phyloP scores from a whole-genome alignment of 2,797 vertebrate species.

The Sciaenops ocellatus region DNA sequence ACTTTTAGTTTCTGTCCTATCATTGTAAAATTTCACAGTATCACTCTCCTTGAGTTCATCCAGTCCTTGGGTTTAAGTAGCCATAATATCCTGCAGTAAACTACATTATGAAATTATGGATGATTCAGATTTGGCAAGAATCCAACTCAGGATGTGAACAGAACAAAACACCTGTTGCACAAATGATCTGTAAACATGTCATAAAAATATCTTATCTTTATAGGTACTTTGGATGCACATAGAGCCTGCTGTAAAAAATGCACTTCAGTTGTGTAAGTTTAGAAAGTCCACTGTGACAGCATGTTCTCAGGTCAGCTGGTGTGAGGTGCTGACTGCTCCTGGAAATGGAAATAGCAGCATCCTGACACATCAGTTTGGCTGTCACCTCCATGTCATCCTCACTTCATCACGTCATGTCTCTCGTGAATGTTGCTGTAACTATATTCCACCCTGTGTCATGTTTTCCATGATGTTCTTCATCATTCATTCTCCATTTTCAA shows the following conservation, averaged over 20 bases:
- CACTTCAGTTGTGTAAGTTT: background rate
- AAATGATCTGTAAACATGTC: background rate
- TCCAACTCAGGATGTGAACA: background rate
- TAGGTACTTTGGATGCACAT: background rate
- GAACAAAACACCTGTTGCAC: background rate
- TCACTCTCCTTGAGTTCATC: background rate
- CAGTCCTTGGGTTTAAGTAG: background rate
- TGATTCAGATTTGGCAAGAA: background rate
- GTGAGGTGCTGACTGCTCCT: background rate
- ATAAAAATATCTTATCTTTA: background rate
- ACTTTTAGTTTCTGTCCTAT: background rate
- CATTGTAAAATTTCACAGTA: constrained; percentile 29
- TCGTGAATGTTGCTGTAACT: background rate
- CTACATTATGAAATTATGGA: background rate
- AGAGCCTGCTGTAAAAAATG: background rate
- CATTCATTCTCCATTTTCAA: background rate
- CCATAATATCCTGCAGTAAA: constrained; percentile 33
- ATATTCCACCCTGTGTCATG: background rate
- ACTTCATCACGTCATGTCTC: background rate
- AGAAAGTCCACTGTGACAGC: constrained; percentile 12
- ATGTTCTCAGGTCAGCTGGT: constrained; percentile 27
- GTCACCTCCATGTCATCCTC: constrained; percentile 17
- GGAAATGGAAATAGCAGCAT: background rate
- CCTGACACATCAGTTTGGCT: constrained; percentile 20
- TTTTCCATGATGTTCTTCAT: background rate